Percentiles rank a stretch among this genome's conserved stretches.
These are phyloP conservation scores for Aviceda subcristata DNA, from an alignment of 2,113 vertebrate genomes.

Conservation along the genomic window DNA sequence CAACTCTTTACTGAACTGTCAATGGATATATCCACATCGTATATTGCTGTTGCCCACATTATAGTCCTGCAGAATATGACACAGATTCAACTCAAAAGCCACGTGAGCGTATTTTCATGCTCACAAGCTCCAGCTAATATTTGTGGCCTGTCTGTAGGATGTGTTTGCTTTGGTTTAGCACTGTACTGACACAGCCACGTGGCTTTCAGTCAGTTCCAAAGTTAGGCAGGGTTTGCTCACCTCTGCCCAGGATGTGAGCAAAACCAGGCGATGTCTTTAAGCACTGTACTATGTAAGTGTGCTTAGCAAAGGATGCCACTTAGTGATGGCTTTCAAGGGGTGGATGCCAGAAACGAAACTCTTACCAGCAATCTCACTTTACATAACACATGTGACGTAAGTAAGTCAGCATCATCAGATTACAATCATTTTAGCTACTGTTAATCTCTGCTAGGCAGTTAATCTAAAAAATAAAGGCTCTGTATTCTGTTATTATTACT, in stretches of 20 bases:
- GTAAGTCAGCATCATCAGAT: not conserved
- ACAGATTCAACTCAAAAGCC: not conserved
- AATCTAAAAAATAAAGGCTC: not conserved
- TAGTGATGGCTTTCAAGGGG: not conserved
- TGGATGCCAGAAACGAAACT: not conserved
- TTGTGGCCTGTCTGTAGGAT: not conserved
- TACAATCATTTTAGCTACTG: not conserved
- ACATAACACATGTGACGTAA: not conserved
- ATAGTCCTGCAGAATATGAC: not conserved
- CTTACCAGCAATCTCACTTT: not conserved
- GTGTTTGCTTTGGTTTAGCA: not conserved
- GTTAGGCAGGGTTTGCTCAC: not conserved
- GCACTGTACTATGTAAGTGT: not conserved
- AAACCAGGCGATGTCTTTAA: not conserved
- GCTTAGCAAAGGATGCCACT: not conserved
- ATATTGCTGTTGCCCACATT: not conserved
- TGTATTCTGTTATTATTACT: not conserved
- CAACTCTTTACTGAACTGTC: not conserved
- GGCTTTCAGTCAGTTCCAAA: not conserved
- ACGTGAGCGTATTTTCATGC: not conserved
- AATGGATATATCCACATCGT: accelerated
- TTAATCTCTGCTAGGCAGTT: not conserved
- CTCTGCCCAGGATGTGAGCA: not conserved
- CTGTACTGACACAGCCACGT: not conserved
- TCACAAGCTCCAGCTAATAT: not conserved